Percentiles rank a stretch among this genome's conserved stretches.
Conservation (phyloP, 30 jellyfish, hydroid and myxozoan species). For the Aurelia coerulea region DNA sequence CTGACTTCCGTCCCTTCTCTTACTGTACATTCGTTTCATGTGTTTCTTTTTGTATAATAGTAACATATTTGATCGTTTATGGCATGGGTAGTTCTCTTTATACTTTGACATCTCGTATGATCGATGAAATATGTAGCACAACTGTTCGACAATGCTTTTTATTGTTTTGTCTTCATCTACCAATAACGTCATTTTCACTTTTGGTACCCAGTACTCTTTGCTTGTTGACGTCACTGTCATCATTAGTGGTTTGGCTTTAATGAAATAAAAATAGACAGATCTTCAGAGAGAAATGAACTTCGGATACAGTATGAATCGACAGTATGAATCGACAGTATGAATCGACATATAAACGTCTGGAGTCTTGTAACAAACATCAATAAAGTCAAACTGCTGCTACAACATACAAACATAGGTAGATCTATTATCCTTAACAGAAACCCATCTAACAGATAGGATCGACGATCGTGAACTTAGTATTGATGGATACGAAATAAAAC, state of each 20-base stretch:
- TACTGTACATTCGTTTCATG: slow-evolving; percentile 66
- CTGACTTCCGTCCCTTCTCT: slow-evolving; percentile 50
- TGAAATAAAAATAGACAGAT: no score
- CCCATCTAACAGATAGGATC: no score
- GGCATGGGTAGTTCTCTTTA: slow-evolving; percentile 89
- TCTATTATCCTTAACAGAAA: no score
- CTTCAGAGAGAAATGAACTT: no score
- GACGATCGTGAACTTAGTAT: no score
- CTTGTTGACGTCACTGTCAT: slow-evolving; percentile 80
- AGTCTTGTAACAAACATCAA: no score
- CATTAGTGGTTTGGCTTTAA: neutral
- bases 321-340: no score
- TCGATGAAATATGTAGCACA: slow-evolving; percentile 84
- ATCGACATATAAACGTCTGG: no score
- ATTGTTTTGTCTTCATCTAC: slow-evolving; percentile 57
- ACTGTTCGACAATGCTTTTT: slow-evolving; percentile 55
- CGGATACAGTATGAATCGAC: no score
- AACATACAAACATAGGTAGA: no score
- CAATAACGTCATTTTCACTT: slow-evolving; percentile 50
- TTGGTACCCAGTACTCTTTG: slow-evolving; percentile 92
- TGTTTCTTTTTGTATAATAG: slow-evolving; percentile 39
- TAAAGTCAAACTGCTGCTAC: no score
- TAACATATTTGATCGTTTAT: slow-evolving; percentile 67
- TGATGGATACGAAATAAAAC: no score
- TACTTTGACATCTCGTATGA: slow-evolving; percentile 81